Evolutionary conservation across 2,888 invertebrate genomes (phyloP), one percentile per base, ranked within the genome.

Genomic region (Priapulus caudatus): DNA sequence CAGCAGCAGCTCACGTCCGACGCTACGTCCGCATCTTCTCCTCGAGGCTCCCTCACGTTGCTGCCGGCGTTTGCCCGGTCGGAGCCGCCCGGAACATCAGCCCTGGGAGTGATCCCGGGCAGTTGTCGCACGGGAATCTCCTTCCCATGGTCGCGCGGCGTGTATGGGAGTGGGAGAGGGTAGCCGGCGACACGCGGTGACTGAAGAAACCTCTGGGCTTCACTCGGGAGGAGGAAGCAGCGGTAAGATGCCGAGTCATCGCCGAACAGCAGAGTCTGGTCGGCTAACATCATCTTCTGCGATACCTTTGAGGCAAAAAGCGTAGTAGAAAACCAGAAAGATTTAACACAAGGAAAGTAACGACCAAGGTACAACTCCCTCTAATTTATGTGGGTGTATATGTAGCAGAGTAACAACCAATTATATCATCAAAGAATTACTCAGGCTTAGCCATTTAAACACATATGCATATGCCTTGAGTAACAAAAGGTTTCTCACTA

Each of bases 181-280:
- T n/a, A n/a, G n/a, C n/a, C n/a, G n/a, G n/a, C n/a, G n/a, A n/a
- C n/a, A 48, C n/a, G n/a, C n/a, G n/a, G n/a, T n/a, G n/a, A n/a
- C 2, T 16, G 43, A 4, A 60, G 44, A 44, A 50, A 75, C 59
- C 82, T 80, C 64, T 85, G 83, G 0, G 88, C 88, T 74, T 91
- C 90, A 65, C 83, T 83, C 0, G 89, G 89, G 50, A 90, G 70
- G 78, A 90, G 81, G 71, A 88, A 91, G 90, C 90, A 91, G 56
- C 88, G 77, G 15, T 89, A 73, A 51, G 78, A 76, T 59, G 83
- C 81, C 45, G 82, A 79, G 46, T 80, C 75, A 21, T 71, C 71
- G 61, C 82, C 81, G 64, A 88, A 86, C 58, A 78, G 75, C 20
- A 82, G 77, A 59, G 80, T 79, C 59, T 84, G 84, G 66, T 89